Percentiles rank a stretch among this genome's conserved stretches.
phyloP scores from a whole-genome alignment of 2,113 vertebrate species.

The Miniopterus natalensis region DNA sequence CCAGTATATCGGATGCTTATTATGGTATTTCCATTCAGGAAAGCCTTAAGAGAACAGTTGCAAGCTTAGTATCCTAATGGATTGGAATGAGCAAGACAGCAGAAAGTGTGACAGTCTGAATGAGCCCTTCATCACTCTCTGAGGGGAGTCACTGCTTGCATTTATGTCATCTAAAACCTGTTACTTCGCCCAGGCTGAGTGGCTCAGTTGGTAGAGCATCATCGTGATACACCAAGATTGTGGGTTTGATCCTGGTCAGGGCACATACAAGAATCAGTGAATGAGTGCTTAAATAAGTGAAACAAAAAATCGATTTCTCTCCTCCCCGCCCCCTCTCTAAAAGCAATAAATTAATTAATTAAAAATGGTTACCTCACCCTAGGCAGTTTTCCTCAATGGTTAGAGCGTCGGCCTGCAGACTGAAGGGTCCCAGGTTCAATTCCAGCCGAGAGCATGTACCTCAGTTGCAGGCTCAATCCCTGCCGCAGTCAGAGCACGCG shows the following conservation, averaged over 20 bases:
- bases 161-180: not conserved
- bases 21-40: conserved; percentile 21
- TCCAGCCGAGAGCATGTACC: too few species aligned
- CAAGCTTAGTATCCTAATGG: not conserved
- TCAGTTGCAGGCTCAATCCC: too few species aligned
- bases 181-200: not conserved
- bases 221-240: not conserved
- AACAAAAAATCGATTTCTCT: not conserved
- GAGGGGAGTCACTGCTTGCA: not conserved
- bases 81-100: not conserved
- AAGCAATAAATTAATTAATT: not conserved
- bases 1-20: not conserved
- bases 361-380: too few species aligned
- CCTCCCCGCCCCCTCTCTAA: too few species aligned
- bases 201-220: not conserved
- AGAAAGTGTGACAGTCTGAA: not conserved
- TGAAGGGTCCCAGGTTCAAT: too few species aligned
- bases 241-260: not conserved
- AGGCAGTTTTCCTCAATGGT: too few species aligned
- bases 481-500: too few species aligned
- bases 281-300: not conserved
- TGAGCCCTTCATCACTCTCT: not conserved
- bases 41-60: not conserved
- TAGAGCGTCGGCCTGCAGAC: too few species aligned
- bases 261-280: not conserved